Evolutionary conservation across 2,113 vertebrate genomes (phyloP).

Genomic region (Canis aureus): DNA sequence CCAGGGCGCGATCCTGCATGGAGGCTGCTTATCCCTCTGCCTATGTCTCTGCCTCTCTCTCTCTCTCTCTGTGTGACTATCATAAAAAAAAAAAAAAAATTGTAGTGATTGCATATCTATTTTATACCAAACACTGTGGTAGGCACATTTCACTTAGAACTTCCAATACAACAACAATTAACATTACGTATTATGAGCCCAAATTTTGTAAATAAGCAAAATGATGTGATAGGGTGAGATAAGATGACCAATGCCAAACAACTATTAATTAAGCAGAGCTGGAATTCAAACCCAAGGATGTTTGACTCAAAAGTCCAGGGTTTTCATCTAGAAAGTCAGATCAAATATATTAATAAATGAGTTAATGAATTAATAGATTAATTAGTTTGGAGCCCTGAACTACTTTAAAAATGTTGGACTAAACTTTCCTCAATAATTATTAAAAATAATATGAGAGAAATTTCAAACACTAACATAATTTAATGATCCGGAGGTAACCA

Average conservation of each 20-base stretch:
- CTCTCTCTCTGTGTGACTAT: too few species aligned
- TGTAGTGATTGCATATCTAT: not conserved
- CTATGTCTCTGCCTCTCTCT: too few species aligned
- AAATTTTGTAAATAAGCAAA: slow-evolving; percentile 5
- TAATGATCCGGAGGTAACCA: not conserved
- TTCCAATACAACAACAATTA: not conserved
- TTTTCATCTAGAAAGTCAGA: not conserved
- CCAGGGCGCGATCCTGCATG: too few species aligned
- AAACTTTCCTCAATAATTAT: not conserved
- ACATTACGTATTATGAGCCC: not conserved
- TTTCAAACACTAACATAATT: not conserved
- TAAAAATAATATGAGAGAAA: not conserved
- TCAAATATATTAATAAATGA: slow-evolving; percentile 9
- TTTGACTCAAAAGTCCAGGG: not conserved
- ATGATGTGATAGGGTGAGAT: not conserved
- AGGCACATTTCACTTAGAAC: not conserved
- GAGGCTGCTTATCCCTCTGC: too few species aligned
- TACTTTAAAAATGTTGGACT: not conserved
- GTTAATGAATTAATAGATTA: not conserved
- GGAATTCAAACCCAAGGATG: not conserved
- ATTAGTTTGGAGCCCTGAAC: not conserved
- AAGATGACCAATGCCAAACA: not conserved
- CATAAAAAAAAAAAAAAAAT: not conserved
- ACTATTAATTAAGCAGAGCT: not conserved
- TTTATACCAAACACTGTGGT: not conserved